phyloP scores from a whole-genome alignment of 2,888 invertebrate genomes.

The Ametastegia equiseti region DNA sequence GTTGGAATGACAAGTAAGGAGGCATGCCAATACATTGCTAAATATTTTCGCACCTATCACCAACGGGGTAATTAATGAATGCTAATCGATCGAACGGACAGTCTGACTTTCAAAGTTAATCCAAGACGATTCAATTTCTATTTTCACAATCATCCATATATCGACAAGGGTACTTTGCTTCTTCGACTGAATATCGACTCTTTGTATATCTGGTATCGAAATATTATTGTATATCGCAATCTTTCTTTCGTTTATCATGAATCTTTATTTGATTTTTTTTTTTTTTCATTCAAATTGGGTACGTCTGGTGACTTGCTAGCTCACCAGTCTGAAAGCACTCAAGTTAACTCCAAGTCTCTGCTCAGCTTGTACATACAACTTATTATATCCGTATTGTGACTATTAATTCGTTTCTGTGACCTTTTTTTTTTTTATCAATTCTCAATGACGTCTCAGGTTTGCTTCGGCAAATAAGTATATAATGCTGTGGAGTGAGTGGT shows the following conservation, averaged over 20 bases:
- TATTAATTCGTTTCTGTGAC: too few species aligned
- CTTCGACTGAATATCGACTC: background rate
- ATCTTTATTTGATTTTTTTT: too few species aligned
- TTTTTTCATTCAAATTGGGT: too few species aligned
- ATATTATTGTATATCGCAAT: too few species aligned
- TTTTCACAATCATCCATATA: background rate
- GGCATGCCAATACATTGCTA: background rate
- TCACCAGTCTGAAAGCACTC: too few species aligned
- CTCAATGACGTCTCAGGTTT: background rate
- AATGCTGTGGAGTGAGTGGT: background rate
- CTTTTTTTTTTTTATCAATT: background rate
- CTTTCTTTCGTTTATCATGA: too few species aligned
- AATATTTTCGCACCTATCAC: slow-evolving; percentile 1
- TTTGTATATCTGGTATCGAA: too few species aligned
- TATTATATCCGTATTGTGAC: too few species aligned
- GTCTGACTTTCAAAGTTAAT: background rate
- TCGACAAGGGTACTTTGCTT: background rate
- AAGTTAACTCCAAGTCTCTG: too few species aligned
- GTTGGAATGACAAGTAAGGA: slow-evolving; percentile 25
- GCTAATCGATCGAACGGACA: background rate
- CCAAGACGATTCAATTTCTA: background rate
- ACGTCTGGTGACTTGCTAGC: too few species aligned
- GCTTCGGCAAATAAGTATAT: background rate
- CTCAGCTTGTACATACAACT: too few species aligned
- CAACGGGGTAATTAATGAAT: background rate